Base-by-base conservation (phyloP, 2,113 vertebrate genomes). In the Engystomops pustulosus region DNA sequence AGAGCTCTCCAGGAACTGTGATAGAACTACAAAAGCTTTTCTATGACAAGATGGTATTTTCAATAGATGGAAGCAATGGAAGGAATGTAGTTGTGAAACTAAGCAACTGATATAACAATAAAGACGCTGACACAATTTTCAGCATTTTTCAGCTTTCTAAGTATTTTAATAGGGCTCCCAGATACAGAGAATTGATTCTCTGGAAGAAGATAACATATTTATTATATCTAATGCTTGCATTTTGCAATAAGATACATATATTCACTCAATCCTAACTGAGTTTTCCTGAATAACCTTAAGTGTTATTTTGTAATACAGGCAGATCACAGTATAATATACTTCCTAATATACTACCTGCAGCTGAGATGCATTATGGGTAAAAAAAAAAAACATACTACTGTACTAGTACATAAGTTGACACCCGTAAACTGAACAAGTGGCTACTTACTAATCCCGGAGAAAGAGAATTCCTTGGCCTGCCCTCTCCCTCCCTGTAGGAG, bases 101-200 rank as follows among this genome's bases (percentile, higher is more conserved):
- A 69, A 51, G 23, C 78, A 67, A 45, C 25, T 27, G n/a, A 65
- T 44, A 51, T 18, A 34, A n/a, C 12, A 79, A 62, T 65, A 44
- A 60, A 47, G 58, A 58, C 25, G 65, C 6, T 68, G 41, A n/a
- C 41, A 67, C 79, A 68, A 18, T 65, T 51, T 49, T 68, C 44
- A 69, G 10, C 18, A 79, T 58, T 30, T 15, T 32, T 30, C 51
- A 81, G 51, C 30, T 25, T 49, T 55, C 47, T 38, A 53, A 55
- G 65, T 34, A 69, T 27, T 70, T 38, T 71, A 70, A 81, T 81
- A 25, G 67, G 30, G 27, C 30, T 55, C 62, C 55, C 44, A 53
- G 45, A 69, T 53, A 34, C 3, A 23, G 5, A 41, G 47, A 11
- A 55, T 23, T 36, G 9, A n/a, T 34, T 77, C 18, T 75, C 45